Evolutionary conservation across 1,140 invertebrate genomes (phyloP).

Genomic region (Papilio xuthus): DNA sequence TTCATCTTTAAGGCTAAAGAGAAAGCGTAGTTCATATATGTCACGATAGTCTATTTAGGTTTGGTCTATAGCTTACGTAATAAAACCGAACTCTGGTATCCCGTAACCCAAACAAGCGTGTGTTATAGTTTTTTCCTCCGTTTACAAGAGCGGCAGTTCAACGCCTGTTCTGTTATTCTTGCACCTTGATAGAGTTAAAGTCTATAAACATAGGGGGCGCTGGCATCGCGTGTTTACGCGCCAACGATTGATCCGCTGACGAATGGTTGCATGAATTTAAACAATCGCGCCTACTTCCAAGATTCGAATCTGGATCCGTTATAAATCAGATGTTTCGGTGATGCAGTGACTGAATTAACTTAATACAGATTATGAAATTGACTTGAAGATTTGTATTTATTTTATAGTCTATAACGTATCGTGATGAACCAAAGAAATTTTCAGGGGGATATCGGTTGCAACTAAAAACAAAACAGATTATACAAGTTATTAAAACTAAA

Average conservation of each 20-base stretch:
- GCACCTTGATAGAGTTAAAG: conserved; percentile 66
- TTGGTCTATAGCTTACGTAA: conserved; percentile 3
- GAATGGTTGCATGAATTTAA: conserved; percentile 20
- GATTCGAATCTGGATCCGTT: background rate
- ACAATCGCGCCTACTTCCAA: conserved; percentile 6
- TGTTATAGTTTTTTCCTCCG: conserved; percentile 47
- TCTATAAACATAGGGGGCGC: conserved; percentile 57
- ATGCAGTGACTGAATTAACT: background rate
- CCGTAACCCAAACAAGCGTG: conserved; percentile 42
- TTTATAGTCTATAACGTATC: too few relatives aligned
- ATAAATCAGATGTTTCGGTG: background rate
- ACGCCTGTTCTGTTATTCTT: conserved; percentile 72
- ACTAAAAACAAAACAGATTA: too few relatives aligned
- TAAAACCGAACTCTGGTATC: conserved; percentile 25
- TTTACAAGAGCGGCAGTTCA: conserved; percentile 69
- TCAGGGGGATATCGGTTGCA: too few relatives aligned
- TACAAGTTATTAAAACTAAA: too few relatives aligned
- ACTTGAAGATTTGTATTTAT: background rate
- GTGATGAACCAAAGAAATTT: too few relatives aligned
- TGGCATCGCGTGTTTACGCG: conserved; percentile 48
- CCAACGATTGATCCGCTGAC: conserved; percentile 45
- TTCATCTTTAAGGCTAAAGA: background rate
- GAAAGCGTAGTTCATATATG: background rate
- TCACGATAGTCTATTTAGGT: background rate
- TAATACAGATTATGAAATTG: background rate